Percentiles rank a stretch among this genome's conserved stretches.
These are phyloP conservation scores for Clanis bilineata DNA, from an alignment of 2,888 invertebrate genomes.

Conservation along the genomic window DNA sequence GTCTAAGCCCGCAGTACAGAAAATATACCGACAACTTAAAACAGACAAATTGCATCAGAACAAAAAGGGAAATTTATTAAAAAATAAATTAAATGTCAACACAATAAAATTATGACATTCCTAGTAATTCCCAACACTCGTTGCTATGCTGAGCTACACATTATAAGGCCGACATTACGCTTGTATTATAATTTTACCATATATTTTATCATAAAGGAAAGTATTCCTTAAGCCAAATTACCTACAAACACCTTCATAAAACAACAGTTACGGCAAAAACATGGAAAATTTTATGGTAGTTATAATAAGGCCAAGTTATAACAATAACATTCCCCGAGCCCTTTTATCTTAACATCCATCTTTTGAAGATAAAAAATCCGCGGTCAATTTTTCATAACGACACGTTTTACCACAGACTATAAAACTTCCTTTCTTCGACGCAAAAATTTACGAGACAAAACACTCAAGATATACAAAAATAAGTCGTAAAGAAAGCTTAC, in stretches of 20 bases:
- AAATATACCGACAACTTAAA: too few relatives aligned
- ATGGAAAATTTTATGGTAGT: neutral
- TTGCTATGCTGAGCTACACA: too few relatives aligned
- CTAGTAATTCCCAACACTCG: too few relatives aligned
- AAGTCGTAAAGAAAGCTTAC: constrained; percentile 4
- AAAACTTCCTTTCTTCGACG: neutral
- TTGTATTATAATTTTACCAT: too few relatives aligned
- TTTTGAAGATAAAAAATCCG: constrained; percentile 8
- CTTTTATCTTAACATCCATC: constrained; percentile 6
- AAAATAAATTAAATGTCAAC: too few relatives aligned
- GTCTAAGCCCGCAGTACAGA: too few relatives aligned
- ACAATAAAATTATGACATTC: too few relatives aligned
- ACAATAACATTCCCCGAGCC: neutral
- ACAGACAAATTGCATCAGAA: too few relatives aligned
- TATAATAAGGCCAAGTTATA: neutral
- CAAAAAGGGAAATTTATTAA: too few relatives aligned
- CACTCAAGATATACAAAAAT: constrained; percentile 6
- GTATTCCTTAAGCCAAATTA: neutral
- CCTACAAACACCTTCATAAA: neutral
- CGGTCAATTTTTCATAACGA: constrained; percentile 12
- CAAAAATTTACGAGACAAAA: constrained; percentile 11
- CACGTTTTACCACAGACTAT: neutral
- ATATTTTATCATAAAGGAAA: too few relatives aligned
- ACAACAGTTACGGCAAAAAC: neutral
- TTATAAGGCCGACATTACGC: too few relatives aligned